A percentile compares a stretch with the other conserved stretches of the same genome.
Conservation (phyloP, 2,888 invertebrate species). For the Aradus depressus region DNA sequence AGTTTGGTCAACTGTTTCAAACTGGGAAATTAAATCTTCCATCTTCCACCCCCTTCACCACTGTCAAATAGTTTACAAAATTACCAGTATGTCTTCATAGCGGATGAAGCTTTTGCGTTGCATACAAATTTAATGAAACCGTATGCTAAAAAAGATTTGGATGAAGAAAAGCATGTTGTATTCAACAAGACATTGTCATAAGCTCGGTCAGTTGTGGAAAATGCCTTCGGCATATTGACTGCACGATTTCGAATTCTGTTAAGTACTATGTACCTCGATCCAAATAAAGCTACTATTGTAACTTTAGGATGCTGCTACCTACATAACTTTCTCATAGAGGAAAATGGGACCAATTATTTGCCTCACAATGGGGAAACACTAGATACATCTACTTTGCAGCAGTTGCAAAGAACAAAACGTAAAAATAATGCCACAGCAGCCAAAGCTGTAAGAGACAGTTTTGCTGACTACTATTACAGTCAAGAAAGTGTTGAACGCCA, state of each 20-base stretch:
- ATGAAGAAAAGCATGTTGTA: background rate
- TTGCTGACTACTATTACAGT: no score
- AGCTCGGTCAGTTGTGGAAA: background rate
- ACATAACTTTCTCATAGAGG: no score
- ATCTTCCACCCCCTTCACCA: background rate
- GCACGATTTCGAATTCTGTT: background rate
- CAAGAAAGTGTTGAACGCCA: no score
- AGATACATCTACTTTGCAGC: no score
- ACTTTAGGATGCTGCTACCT: no score
- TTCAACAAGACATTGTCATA: background rate
- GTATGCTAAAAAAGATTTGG: background rate
- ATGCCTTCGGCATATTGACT: background rate
- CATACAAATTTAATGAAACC: background rate
- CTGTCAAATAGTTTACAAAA: background rate
- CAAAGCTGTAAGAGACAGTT: no score
- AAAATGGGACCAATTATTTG: no score
- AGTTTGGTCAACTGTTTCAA: conserved; percentile 2
- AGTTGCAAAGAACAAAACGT: no score
- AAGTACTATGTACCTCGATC: background rate
- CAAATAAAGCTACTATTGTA: background rate
- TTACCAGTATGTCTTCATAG: background rate
- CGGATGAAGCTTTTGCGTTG: background rate
- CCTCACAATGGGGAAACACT: no score
- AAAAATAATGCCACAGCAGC: no score
- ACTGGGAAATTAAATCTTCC: background rate